Evolutionary conservation across 2,888 invertebrate species (phyloP).

Genomic region (Stenurella melanura): DNA sequence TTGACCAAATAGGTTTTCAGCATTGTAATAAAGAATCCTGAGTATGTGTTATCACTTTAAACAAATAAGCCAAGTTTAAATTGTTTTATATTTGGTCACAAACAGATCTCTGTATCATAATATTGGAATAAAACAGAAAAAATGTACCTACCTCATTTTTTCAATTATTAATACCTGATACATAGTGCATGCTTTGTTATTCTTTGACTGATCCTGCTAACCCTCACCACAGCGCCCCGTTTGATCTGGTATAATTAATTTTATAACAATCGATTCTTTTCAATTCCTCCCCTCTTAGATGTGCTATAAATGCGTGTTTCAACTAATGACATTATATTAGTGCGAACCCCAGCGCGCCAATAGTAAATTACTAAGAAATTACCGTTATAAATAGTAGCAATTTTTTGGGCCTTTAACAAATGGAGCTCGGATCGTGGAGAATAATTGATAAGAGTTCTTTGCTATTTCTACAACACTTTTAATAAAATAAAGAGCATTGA

Average conservation of each 20-base stretch:
- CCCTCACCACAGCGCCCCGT: neutral
- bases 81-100: no score
- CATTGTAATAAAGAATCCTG: no score
- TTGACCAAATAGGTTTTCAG: no score
- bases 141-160: no score
- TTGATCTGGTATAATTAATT: neutral
- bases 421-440: neutral
- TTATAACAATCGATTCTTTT: conserved; percentile 7
- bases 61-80: no score
- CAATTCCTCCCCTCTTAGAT: neutral
- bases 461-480: conserved; percentile 26
- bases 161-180: no score
- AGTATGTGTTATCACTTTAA: no score
- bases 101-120: no score
- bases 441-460: conserved; percentile 35
- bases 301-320: conserved; percentile 4
- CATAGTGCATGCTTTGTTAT: neutral
- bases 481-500: conserved; percentile 42
- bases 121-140: no score
- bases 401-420: conserved; percentile 14
- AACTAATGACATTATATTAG: neutral
- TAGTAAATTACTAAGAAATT: conserved; percentile 8
- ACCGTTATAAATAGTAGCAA: neutral
- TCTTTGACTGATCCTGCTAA: neutral
- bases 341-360: neutral